Base-by-base conservation (phyloP, 92 coral and sea anemone species). In the Zoanthus sociatus region DNA sequence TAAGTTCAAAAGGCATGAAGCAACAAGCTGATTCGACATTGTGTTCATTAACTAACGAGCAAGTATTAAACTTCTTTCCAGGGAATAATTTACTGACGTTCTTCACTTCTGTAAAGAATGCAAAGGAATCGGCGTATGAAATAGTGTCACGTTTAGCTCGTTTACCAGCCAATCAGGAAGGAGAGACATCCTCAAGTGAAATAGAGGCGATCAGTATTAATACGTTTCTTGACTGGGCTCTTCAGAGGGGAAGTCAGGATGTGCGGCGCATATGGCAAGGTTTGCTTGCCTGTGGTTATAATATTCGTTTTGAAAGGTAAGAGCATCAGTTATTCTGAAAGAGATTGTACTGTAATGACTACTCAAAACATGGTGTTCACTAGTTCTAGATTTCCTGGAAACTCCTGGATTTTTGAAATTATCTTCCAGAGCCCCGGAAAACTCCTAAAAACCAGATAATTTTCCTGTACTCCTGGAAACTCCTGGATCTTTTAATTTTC, bases 281-380 rank as follows among this genome's bases (percentile, higher is more conserved):
- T 17, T 60, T 93, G 12, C 90, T 90, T 33, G 97, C 97, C 55
- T 97, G 99, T 87, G 99, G 99, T 46, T 97, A 95, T 83, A 95
- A 95, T 83, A 86, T 97, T 46, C 90, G 88, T 44, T 93, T 95
- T 77, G 90, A 92, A 83, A 93, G 99, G 99, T 95, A 42, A 53
- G 93, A 67, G 10, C 42, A 37, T 37, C 42, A 3, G 4, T 37
- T 37, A 37, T 37, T 37, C 42, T 37, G 42, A 37, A 37, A 37
- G 42, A 37, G 42, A 37, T 37, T 37, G 42, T 37, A 37, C 42
- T n/a, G n/a, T n/a, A 37, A 37, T 37, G 42, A 37, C 42, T 37
- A 37, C 4, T 37, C 26, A 26, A 26, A 26, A 26, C 26, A 26
- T 26, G 26, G 26, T 26, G 0, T 26, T 26, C 26, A 26, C 26